Conservation (phyloP, 2,888 invertebrate genomes). For the Sinhomidia bicolor region DNA sequence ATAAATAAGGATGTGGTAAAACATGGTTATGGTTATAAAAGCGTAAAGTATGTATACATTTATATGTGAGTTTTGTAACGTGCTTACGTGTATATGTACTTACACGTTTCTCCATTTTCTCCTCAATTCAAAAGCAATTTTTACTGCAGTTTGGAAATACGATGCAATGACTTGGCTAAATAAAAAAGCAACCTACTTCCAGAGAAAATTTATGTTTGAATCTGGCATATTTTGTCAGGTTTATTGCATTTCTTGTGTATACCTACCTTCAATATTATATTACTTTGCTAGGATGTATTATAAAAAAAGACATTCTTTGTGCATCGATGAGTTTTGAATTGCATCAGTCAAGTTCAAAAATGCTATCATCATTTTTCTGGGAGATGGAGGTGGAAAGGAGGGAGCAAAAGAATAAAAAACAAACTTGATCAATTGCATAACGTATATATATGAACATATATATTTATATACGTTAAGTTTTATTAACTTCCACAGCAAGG, state of each 20-base stretch:
- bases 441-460: too few species aligned
- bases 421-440: too few species aligned
- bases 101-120: background rate
- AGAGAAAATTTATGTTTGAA: conserved; percentile 44
- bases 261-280: background rate
- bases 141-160: background rate
- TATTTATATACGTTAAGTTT: too few species aligned
- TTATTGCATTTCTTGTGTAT: background rate
- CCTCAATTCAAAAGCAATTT: background rate
- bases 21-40: background rate
- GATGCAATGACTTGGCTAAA: background rate
- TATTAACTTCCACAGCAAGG: too few species aligned
- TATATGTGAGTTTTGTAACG: background rate
- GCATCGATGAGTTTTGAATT: conserved; percentile 18
- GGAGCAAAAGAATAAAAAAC: too few species aligned
- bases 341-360: conserved; percentile 39
- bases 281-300: too few species aligned
- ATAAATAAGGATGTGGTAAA: conserved; percentile 49
- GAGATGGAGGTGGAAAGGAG: too few species aligned
- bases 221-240: conserved; percentile 31
- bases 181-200: background rate
- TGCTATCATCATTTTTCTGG: conserved; percentile 9
- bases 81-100: background rate
- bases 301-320: conserved; percentile 15
- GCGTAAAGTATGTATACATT: background rate